Evolutionary conservation across 2,797 vertebrate species (phyloP).

Genomic region (Eupleurogrammus muticus): DNA sequence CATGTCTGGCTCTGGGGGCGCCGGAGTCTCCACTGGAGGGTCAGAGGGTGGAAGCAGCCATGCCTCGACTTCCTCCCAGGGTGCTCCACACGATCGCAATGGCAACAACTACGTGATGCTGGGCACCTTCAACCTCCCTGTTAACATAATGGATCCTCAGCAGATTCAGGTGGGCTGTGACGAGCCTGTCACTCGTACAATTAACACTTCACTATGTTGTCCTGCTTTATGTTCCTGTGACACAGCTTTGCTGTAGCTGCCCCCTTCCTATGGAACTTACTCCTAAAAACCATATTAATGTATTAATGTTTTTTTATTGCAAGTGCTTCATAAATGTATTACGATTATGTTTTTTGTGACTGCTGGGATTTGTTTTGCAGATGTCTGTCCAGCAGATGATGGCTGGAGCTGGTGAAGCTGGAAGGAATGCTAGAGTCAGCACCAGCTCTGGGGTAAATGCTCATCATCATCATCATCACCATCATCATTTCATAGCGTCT

Average conservation of each 20-base stretch:
- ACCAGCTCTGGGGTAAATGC: conserved; percentile 75
- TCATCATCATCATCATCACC: background rate
- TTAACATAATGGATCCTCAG: conserved; percentile 84
- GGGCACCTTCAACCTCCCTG: conserved; percentile 90
- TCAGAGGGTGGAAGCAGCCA: conserved; percentile 76
- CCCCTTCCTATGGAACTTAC: too few species aligned
- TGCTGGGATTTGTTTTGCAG: conserved; percentile 48
- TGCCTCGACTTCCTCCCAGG: conserved; percentile 74
- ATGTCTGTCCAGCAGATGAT: conserved; percentile 84
- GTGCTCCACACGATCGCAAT: conserved; percentile 86
- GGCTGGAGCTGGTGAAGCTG: conserved; percentile 76
- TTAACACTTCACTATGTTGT: background rate
- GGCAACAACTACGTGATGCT: conserved; percentile 92
- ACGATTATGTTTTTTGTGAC: background rate
- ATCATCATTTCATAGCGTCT: background rate
- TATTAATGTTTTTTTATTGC: too few species aligned
- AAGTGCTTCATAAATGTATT: too few species aligned
- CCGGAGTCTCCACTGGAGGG: conserved; percentile 66
- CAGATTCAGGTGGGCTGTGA: conserved; percentile 75
- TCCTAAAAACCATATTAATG: too few species aligned
- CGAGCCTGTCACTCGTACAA: background rate
- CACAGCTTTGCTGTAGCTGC: too few species aligned
- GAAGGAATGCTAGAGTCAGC: conserved; percentile 73
- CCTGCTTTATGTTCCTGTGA: background rate
- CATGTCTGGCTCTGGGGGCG: conserved; percentile 76